Evolutionary conservation across 2,113 vertebrate species (phyloP), one percentile per base, ranked within the genome.

Genomic region (Coregonus clupeaformis): DNA sequence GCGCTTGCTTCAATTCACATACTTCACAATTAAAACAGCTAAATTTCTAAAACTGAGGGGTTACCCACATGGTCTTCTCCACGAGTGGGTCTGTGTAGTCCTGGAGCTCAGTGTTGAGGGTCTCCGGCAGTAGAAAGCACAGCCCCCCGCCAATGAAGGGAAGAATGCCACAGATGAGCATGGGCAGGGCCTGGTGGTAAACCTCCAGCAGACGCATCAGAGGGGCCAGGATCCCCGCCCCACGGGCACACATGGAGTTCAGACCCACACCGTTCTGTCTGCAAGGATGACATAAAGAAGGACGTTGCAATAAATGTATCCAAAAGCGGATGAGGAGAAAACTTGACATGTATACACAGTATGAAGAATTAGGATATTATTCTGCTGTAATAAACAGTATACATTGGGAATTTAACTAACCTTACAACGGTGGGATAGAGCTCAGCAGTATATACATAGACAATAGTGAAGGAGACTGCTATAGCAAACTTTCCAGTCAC

Each of bases 261-360:
- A 97, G 71, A 24, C 95, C 96, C 42, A 94, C 70, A 12, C 94
- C 94, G 0, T 87, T 96, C 84, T 95, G 97, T 88, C 96, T 97
- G 78, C 0, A 73, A 70, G 30, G 71, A 32, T 25, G 36, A 42
- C 36, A 42, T 42, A 9, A 42, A 42, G 36, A 42, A 12, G 9
- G 36, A 42, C 36, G 11, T 12, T 42, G 36, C 36, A 42, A 42
- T 42, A 42, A 42, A 42, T 42, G 36, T 42, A 42, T 42, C 36
- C 36, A 42, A 42, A 42, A 12, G 36, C 9, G 2, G 36, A 42
- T 42, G 36, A 42, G 9, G 36, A 42, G 2, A 11, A 11, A 11
- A 12, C 11, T 42, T 12, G 36, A 11, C 36, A 42, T 42, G 7
- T 42, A 42, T 42, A 42, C 9, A 42, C 36, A 42, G 36, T 42